Conservation (phyloP, 92 coral and sea anemone genomes). For the Bergia sp. region DNA sequence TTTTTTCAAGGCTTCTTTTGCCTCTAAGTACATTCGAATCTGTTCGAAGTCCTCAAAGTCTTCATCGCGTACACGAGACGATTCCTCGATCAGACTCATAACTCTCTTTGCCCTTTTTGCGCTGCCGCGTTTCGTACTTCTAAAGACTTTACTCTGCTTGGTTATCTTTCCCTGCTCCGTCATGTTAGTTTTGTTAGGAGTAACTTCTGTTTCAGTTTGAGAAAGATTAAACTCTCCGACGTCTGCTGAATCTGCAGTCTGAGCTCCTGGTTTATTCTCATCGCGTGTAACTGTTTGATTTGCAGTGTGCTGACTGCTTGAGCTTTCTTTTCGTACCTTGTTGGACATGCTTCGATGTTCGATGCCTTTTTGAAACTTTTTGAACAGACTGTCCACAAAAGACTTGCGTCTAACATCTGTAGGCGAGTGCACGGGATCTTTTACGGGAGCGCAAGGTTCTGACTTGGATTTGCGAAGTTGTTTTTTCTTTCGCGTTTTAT, state of each 20-base stretch:
- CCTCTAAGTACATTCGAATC: conserved; percentile 52
- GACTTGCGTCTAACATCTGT: neutral
- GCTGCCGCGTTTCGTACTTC: conserved; percentile 14
- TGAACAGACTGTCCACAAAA: conserved; percentile 7
- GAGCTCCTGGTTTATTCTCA: neutral
- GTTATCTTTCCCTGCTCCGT: neutral
- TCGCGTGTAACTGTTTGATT: neutral
- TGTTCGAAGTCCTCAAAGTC: conserved; percentile 61
- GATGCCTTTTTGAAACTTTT: conserved; percentile 6
- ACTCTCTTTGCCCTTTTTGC: conserved; percentile 32
- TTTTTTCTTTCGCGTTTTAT: neutral
- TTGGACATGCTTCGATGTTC: neutral
- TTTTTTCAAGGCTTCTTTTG: conserved; percentile 36
- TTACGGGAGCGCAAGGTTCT: neutral
- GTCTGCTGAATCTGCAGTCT: neutral
- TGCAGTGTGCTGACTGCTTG: neutral
- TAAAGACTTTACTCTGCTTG: neutral
- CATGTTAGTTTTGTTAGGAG: neutral
- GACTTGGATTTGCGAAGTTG: conserved; percentile 26
- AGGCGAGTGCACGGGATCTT: neutral
- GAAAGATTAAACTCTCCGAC: neutral
- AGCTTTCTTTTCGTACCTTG: neutral
- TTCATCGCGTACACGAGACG: conserved; percentile 31
- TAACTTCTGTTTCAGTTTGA: neutral
- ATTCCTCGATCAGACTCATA: conserved; percentile 20